Evolutionary conservation across 1,140 invertebrate genomes (phyloP), one percentile per base, ranked within the genome.

Genomic region (Cotesia typhae): DNA sequence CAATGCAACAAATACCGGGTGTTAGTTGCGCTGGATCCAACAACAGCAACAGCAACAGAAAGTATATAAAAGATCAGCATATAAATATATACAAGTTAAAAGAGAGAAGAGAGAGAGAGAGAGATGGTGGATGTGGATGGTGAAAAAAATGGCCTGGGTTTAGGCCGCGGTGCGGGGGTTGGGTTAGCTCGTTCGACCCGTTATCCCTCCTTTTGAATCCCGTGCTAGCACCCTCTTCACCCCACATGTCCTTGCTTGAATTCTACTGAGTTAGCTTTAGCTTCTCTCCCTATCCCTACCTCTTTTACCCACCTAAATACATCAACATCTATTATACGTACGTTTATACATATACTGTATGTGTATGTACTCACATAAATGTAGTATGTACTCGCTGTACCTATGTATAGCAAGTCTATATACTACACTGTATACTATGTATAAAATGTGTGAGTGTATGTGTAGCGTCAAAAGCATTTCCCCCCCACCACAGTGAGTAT

Each of bases 171-270:
- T 60, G 57, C 68, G 67, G 71, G 65, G 79, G 79, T 82, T 85
- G 81, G 84, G 81, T 85, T 86, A 87, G 85, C 85, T 87, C 85
- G 84, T 87, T 87, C 85, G 85, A 86, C 85, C 85, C 85, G 85
- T 87, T 87, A 85, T 85, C 84, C 85, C 82, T 80, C 77, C 79
- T 75, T 74, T 47, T 72, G 75, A 75, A 73, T 77, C 52, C 76
- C 74, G 55, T 73, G 73, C 72, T 77, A 47, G 41, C 59, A 72
- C 76, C 47, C 51, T 20, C 53, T 14, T 51, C 28, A 64, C 70
- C 77, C 80, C 79, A 79, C 80, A 77, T 81, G 79, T 76, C 77
- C 79, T 79, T 82, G 80, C 78, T 77, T 81, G 76, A 78, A 81
- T 81, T 81, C 77, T 74, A 79, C 17, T 55, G 5, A 28, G 5